Conservation (phyloP, 2,113 vertebrate species). For the Cyanocitta stelleri region DNA sequence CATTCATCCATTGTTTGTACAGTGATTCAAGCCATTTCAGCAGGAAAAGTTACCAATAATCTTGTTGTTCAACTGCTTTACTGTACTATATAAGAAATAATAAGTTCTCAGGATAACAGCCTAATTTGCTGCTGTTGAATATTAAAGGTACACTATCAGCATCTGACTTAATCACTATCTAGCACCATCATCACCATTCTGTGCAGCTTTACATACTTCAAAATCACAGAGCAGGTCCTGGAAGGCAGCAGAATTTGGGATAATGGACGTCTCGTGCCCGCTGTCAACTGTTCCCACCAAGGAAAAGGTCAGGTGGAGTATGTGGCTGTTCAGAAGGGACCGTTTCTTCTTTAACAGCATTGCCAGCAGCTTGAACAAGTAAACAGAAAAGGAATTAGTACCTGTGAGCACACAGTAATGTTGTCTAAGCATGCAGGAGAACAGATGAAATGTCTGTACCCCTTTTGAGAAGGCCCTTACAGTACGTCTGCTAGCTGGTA, state of each 20-base stretch:
- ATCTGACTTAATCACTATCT: not conserved
- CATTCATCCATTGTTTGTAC: not conserved
- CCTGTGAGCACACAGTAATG: not conserved
- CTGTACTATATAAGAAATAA: not conserved
- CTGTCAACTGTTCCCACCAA: slow-evolving; percentile 97
- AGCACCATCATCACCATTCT: not conserved
- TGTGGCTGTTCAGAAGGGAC: slow-evolving; percentile 94
- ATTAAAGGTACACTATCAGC: not conserved
- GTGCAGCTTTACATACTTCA: slow-evolving; percentile 75
- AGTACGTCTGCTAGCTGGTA: not conserved
- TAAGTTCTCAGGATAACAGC: not conserved
- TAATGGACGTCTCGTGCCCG: slow-evolving; percentile 96
- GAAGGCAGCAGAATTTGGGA: slow-evolving; percentile 96
- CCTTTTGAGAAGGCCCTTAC: not conserved
- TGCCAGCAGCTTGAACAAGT: slow-evolving; percentile 82
- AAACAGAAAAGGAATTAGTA: slow-evolving; percentile 4
- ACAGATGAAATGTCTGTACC: not conserved
- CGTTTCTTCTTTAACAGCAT: slow-evolving; percentile 98
- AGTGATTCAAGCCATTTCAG: not conserved
- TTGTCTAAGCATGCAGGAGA: not conserved
- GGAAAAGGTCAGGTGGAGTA: slow-evolving; percentile 96
- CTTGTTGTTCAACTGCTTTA: not conserved
- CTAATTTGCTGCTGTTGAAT: not conserved
- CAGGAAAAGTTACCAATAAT: not conserved
- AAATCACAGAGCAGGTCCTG: slow-evolving; percentile 98